A percentile compares a stretch with the other conserved stretches of the same genome.
Evolutionary conservation across 1,140 invertebrate genomes (phyloP).

Genomic region (Charaxes varanes): DNA sequence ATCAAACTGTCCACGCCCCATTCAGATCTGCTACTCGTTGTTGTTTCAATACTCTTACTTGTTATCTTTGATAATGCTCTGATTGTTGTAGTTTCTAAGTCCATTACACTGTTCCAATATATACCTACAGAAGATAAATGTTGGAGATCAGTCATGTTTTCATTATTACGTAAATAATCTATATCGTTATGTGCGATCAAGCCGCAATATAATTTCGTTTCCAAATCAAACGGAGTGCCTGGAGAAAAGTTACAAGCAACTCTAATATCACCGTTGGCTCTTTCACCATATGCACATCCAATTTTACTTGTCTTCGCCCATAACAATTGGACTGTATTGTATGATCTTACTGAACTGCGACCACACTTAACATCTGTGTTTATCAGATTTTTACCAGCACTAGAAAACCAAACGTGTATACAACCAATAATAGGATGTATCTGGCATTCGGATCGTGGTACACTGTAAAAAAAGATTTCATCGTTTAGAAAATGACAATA

Average conservation of each 20-base stretch:
- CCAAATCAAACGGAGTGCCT: slow-evolving; percentile 45
- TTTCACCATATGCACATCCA: slow-evolving; percentile 49
- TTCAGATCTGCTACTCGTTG: slow-evolving; percentile 8
- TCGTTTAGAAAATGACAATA: too few species aligned
- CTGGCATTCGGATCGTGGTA: slow-evolving; percentile 48
- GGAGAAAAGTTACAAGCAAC: slow-evolving; percentile 60
- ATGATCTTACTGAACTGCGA: slow-evolving; percentile 34
- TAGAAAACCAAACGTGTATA: slow-evolving; percentile 53
- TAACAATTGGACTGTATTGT: slow-evolving; percentile 45
- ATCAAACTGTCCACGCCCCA: slow-evolving; percentile 34
- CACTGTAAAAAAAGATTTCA: slow-evolving; percentile 31
- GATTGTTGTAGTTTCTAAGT: background rate
- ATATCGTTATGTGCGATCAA: slow-evolving; percentile 34
- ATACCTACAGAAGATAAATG: slow-evolving; percentile 30
- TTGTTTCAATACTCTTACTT: background rate
- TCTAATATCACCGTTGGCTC: slow-evolving; percentile 39
- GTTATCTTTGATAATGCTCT: background rate
- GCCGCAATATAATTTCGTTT: slow-evolving; percentile 49
- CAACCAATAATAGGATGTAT: slow-evolving; percentile 47
- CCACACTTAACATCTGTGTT: slow-evolving; percentile 47
- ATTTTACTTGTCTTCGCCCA: slow-evolving; percentile 56
- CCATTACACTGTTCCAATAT: slow-evolving; percentile 14
- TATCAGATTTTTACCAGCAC: slow-evolving; percentile 33
- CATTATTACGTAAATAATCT: slow-evolving; percentile 6
- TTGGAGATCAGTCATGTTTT: slow-evolving; percentile 23